These are phyloP conservation scores for Endomychus coccineus DNA, from an alignment of 2,888 invertebrate species.

Conservation along the genomic window DNA sequence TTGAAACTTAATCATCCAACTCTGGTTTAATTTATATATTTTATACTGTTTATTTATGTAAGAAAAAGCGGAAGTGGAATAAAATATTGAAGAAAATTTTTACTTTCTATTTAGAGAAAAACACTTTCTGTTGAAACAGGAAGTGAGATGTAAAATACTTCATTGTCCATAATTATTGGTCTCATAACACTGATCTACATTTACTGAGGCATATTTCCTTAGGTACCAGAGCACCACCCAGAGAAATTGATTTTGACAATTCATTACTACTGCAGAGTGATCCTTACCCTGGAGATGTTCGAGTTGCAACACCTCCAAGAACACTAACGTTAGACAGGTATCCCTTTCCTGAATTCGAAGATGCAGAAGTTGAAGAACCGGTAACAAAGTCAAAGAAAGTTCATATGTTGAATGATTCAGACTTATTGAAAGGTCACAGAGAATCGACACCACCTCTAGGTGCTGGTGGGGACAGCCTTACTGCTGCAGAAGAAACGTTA, in stretches of 20 bases:
- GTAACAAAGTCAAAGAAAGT: constrained; percentile 32
- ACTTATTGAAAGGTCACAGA: constrained; percentile 25
- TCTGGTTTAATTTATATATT: no score
- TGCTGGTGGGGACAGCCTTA: constrained; percentile 54
- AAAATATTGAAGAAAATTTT: no score
- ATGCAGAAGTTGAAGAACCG: constrained; percentile 43
- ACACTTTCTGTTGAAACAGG: no score
- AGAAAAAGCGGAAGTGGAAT: no score
- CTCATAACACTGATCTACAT: background rate
- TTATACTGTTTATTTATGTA: no score
- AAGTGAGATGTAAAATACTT: no score
- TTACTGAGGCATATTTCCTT: constrained; percentile 16
- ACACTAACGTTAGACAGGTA: constrained; percentile 80
- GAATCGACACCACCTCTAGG: constrained; percentile 36
- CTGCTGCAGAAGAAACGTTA: constrained; percentile 69
- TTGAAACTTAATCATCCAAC: no score
- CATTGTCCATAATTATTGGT: constrained; percentile 3
- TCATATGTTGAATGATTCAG: constrained; percentile 33
- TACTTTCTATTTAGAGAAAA: no score
- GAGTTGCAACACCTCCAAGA: constrained; percentile 84
- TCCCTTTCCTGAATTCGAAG: constrained; percentile 62
- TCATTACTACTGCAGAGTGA: constrained; percentile 59
- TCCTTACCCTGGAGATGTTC: constrained; percentile 60
- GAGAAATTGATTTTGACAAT: constrained; percentile 80
- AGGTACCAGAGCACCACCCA: constrained; percentile 79